These are phyloP conservation scores for Amphiduros pacificus DNA, from an alignment of 2,888 invertebrate genomes.

Conservation along the genomic window DNA sequence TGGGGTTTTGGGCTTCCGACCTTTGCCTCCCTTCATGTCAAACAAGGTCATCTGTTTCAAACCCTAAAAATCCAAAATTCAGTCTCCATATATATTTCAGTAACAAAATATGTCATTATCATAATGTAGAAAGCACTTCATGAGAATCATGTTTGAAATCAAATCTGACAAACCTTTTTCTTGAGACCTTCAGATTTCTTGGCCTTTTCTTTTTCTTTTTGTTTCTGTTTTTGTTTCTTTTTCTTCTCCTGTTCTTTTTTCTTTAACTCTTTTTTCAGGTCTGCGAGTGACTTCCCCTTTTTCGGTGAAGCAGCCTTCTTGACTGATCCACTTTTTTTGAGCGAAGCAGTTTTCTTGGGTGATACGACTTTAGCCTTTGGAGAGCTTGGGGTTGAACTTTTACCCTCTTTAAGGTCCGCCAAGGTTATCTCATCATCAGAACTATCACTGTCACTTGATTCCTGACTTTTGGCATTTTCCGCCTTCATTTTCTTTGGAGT, in stretches of 20 bases:
- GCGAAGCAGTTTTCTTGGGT: too few relatives aligned
- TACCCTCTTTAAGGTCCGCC: constrained; percentile 9
- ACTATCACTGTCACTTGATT: constrained; percentile 5
- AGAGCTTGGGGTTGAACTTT: background rate
- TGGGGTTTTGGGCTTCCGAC: background rate
- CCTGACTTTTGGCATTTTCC: background rate
- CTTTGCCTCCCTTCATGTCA: constrained; percentile 29
- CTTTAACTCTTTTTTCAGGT: constrained; percentile 29
- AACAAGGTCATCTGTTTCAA: constrained; percentile 55
- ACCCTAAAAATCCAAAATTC: too few relatives aligned
- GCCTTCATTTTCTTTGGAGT: constrained; percentile 2
- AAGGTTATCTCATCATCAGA: constrained; percentile 18
- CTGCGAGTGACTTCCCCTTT: constrained; percentile 26
- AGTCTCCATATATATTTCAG: too few relatives aligned
- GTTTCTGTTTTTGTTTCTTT: background rate
- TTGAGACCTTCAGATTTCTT: background rate
- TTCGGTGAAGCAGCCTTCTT: constrained; percentile 19
- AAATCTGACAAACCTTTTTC: background rate
- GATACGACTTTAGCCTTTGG: too few relatives aligned
- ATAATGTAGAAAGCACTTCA: too few relatives aligned
- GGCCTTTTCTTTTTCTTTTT: background rate
- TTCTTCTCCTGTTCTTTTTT: background rate
- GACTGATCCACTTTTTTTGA: constrained; percentile 26
- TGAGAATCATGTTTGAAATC: too few relatives aligned
- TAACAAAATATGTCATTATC: too few relatives aligned